A percentile compares a stretch with the other conserved stretches of the same genome.
Evolutionary conservation across 2,888 invertebrate genomes (phyloP).

Genomic region (Tetragnatha montana): DNA sequence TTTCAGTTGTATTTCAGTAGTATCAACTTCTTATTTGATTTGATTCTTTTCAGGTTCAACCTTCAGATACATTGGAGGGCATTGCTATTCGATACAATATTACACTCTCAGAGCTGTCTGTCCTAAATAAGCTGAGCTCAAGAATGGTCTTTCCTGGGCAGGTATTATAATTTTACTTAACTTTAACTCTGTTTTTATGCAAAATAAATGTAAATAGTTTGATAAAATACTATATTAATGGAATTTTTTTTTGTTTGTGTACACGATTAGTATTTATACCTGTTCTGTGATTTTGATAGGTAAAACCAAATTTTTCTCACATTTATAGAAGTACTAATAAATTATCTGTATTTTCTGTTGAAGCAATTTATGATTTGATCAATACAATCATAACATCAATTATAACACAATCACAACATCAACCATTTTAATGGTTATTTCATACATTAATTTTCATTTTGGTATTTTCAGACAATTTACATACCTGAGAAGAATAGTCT

Average conservation of each 20-base stretch:
- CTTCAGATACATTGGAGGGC: slow-evolving; percentile 93
- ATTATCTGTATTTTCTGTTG: too few species aligned
- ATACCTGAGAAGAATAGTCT: slow-evolving; percentile 66
- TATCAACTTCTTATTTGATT: background rate
- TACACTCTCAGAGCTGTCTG: slow-evolving; percentile 96
- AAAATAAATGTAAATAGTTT: background rate
- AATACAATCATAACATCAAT: background rate
- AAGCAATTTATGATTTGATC: background rate
- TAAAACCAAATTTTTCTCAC: too few species aligned
- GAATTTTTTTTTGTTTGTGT: background rate
- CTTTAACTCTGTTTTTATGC: background rate
- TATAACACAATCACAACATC: background rate
- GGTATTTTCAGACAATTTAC: slow-evolving; percentile 58
- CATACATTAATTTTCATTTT: background rate
- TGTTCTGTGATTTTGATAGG: too few species aligned
- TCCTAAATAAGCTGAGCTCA: slow-evolving; percentile 93
- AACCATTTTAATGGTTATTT: background rate
- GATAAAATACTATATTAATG: background rate
- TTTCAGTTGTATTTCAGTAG: background rate
- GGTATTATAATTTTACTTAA: slow-evolving; percentile 71
- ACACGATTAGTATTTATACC: too few species aligned
- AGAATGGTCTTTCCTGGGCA: slow-evolving; percentile 78
- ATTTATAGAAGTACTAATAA: too few species aligned
- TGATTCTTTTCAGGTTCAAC: slow-evolving; percentile 70
- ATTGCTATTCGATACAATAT: slow-evolving; percentile 97